Base-by-base conservation (phyloP, 92 coral and sea anemone genomes). In the Bergia sp. region DNA sequence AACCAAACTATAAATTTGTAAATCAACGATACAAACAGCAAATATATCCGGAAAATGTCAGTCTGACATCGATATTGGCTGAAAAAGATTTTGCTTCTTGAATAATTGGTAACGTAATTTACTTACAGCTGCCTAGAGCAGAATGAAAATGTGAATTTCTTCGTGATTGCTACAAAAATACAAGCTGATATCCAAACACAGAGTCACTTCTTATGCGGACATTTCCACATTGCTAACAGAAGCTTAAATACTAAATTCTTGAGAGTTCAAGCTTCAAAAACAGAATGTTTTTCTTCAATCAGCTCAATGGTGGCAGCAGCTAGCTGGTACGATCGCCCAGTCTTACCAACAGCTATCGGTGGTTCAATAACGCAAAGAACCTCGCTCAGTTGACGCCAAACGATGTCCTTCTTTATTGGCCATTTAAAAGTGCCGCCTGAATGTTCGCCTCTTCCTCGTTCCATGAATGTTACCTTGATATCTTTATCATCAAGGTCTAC, bases 341-440 rank as follows among this genome's bases (percentile, higher is more conserved):
- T 86, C 71, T 74, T 86, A 44, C 89, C 89, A 86, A 73, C 45
- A 16, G 89, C 49, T 42, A 47, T 67, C 21, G 89, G 89, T 6
- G 81, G 80, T 36, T 45, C 89, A 39, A 74, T 86, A 9, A 86
- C 89, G 20, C 81, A 73, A 86, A 86, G 72, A 73, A 86, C 61
- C 38, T 37, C 9, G 38, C 42, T 39, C 12, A 42, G 49, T 15
- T 73, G 39, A 3, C 53, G 80, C 89, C 89, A 86, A 55, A 86
- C 18, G 42, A 58, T 79, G 43, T 86, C 89, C 42, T 86, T 73
- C n/a, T 43, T 73, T 7, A 7, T 37, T 42, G 89, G 81, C 67
- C 69, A 44, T 50, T 73, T 73, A 61, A 47, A 47, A 72, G 39
- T 23, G 42, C 76, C 45, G 5, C 45, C 45, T 42, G 45, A 42